Evolutionary conservation across 2,797 vertebrate species (phyloP).

Genomic region (Lophotriccus pileatus): DNA sequence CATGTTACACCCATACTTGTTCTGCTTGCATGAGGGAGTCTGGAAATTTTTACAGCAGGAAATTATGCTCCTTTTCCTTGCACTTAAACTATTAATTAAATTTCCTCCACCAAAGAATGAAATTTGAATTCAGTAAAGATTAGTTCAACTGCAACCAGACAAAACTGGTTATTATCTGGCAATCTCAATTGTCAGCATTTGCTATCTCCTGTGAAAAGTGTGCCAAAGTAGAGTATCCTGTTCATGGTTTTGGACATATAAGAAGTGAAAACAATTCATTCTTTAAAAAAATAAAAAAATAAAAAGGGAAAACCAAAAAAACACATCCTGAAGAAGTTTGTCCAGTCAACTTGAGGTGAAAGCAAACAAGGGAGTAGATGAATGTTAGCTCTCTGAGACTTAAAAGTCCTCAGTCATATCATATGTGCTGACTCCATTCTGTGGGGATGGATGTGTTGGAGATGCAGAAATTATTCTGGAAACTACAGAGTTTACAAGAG

Average conservation of each 20-base stretch:
- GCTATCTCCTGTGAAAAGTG: not conserved
- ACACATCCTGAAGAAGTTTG: not conserved
- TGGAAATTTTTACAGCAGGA: not conserved
- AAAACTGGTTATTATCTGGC: not conserved
- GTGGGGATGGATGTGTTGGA: not conserved
- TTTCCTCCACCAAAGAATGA: not conserved
- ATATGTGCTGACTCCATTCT: not conserved
- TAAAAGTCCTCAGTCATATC: fast-evolving
- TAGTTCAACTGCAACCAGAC: not conserved
- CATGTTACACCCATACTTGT: not conserved
- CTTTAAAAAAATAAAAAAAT: not conserved
- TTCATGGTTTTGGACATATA: not conserved
- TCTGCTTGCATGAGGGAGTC: not conserved
- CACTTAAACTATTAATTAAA: not conserved
- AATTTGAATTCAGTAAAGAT: not conserved
- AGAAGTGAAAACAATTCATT: not conserved
- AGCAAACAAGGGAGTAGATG: not conserved
- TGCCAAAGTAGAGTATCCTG: not conserved
- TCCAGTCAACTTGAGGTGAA: not conserved
- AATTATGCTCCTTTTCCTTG: not conserved
- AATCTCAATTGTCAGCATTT: not conserved
- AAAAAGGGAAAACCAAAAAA: not conserved
- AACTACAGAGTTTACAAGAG: not conserved
- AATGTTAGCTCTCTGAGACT: not conserved
- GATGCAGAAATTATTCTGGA: not conserved